Percentiles rank a stretch among this genome's conserved stretches.
phyloP scores from a whole-genome alignment of 1,140 invertebrate genomes.

The Choristoneura fumiferana region DNA sequence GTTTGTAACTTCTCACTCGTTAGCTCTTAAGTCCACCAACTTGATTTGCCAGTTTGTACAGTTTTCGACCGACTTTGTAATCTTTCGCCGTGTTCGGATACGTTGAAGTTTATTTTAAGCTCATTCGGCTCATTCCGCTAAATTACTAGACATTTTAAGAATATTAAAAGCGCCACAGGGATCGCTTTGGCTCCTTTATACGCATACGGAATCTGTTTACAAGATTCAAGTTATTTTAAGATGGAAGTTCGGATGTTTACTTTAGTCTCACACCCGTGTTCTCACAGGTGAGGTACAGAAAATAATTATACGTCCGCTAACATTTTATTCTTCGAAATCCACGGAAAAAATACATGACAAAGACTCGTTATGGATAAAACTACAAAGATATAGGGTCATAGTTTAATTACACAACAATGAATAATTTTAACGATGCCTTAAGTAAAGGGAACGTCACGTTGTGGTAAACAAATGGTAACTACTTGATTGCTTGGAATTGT shows the following conservation, averaged over 20 bases:
- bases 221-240: constrained; percentile 1
- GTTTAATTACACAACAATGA: no score
- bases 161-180: neutral
- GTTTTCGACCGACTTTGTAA: constrained; percentile 9
- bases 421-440: no score
- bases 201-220: neutral
- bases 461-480: constrained; percentile 8
- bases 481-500: constrained; percentile 4
- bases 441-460: neutral
- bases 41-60: constrained; percentile 28
- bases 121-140: constrained; percentile 8
- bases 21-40: constrained; percentile 29
- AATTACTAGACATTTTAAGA: constrained; percentile 9
- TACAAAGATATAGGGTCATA: no score
- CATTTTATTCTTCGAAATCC: no score
- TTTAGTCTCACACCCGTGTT: neutral
- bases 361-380: no score
- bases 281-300: neutral
- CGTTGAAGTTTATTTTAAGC: constrained; percentile 16
- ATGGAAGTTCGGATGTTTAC: neutral
- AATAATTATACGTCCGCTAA: no score
- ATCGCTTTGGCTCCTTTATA: neutral
- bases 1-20: constrained; percentile 30
- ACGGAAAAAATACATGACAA: no score
- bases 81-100: constrained; percentile 5